Base-by-base conservation (phyloP, 2,797 vertebrate species). In the Melanotaenia boesemani region DNA sequence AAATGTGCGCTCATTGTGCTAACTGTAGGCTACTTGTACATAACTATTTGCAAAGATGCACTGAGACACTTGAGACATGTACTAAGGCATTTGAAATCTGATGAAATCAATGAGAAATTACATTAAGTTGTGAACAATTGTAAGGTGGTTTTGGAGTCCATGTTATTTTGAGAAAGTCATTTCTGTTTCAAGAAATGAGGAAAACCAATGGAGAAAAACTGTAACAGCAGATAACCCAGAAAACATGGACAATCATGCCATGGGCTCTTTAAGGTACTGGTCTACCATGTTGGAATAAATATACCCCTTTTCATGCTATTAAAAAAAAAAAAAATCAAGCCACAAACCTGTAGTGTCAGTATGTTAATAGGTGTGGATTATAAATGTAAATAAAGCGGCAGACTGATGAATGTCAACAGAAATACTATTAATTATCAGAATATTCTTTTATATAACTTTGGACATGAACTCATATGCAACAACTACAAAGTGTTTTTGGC, bases 361-460 rank as follows among this genome's bases (percentile, higher is more conserved):
- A 64, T 70, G 37, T 30, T 39, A 10, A 28, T 56, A 24, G 12
- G 46, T 44, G 37, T 41, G 36, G 15, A 56, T 28, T 22, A 32
- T n/a, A 41, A 24, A 63, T 44, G 30, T 39, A 6, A 58, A 5
- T 56, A 2, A 60, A 18, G 41, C 50, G 39, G 28, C 46, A 64
- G 54, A 28, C 70, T 54, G 74, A 67, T 66, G 48, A 57, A 48
- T 67, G 64, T 83, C 20, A 56, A 70, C 34, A 32, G 30, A 77
- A 73, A 65, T 20, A 60, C 55, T 59, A 37, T 67, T 41, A 57
- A 56, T 65, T 30, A 55, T 64, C 66, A 0, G 68, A 59, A 54
- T 71, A 71, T 44, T 60, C 69, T 62, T 41, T 22, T 60, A 55
- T 58, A 60, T 67, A 54, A 50, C 48, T 15, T 44, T 44, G 4